phyloP scores from a whole-genome alignment of 2,888 invertebrate genomes.

The Eretmocerus hayati region DNA sequence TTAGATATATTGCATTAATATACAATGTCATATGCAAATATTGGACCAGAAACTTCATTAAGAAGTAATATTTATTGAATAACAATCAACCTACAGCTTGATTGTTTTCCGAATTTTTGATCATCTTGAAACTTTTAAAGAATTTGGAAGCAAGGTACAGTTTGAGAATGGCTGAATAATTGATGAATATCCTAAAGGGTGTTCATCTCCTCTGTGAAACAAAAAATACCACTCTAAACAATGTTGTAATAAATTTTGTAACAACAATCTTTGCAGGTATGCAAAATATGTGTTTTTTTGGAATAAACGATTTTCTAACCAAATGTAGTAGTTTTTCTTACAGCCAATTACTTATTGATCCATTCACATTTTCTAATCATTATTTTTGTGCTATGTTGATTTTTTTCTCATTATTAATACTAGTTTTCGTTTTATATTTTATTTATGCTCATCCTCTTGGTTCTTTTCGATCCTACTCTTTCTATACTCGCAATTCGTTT shows the following conservation, averaged over 20 bases:
- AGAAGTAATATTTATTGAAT: slow-evolving; percentile 5
- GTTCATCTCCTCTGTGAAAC: neutral
- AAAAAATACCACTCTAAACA: slow-evolving; percentile 7
- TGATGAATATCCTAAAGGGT: slow-evolving; percentile 14
- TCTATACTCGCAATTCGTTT: too few species aligned
- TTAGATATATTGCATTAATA: slow-evolving; percentile 21
- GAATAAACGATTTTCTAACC: slow-evolving; percentile 23
- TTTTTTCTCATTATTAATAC: too few species aligned
- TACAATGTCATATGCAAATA: slow-evolving; percentile 7
- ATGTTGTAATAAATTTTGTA: slow-evolving; percentile 10
- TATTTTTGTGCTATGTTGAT: slow-evolving; percentile 8
- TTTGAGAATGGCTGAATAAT: slow-evolving; percentile 28
- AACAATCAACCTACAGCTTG: too few species aligned
- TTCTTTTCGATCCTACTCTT: slow-evolving; percentile 1
- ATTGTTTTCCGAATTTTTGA: too few species aligned
- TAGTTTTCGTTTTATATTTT: slow-evolving; percentile 1
- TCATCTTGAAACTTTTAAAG: too few species aligned
- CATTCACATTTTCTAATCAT: too few species aligned
- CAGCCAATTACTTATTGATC: slow-evolving; percentile 16
- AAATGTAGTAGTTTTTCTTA: slow-evolving; percentile 16
- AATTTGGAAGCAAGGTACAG: slow-evolving; percentile 19
- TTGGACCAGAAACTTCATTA: slow-evolving; percentile 8
- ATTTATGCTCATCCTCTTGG: slow-evolving; percentile 4
- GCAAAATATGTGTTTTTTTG: slow-evolving; percentile 19
- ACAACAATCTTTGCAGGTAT: slow-evolving; percentile 12